Conservation (phyloP, 2,113 vertebrate genomes). For the Carassius gibelio region DNA sequence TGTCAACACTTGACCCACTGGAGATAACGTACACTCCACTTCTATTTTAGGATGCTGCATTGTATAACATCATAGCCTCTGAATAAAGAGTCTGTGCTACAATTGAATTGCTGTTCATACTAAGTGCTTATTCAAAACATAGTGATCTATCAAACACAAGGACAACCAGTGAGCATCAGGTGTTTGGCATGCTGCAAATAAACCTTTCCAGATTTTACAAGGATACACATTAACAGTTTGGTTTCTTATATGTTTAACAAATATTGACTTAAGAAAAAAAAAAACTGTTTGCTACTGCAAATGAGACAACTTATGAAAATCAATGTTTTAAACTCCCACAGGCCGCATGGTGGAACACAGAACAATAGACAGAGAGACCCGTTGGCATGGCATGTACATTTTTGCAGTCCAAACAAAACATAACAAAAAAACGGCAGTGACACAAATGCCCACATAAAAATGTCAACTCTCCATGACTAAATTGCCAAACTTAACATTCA, state of each 20-base stretch:
- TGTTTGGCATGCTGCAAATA: not conserved
- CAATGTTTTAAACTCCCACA: not conserved
- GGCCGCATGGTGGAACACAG: not conserved
- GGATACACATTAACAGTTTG: not conserved
- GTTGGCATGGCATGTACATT: no score
- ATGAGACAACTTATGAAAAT: constrained; percentile 5
- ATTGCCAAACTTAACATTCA: constrained; percentile 14
- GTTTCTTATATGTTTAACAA: not conserved
- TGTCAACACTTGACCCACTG: constrained; percentile 37
- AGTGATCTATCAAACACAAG: not conserved
- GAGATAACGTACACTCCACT: constrained; percentile 17
- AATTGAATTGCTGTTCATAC: not conserved
- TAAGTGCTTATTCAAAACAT: not conserved
- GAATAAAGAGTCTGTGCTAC: not conserved
- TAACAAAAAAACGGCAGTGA: not conserved
- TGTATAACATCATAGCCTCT: not conserved
- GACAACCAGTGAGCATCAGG: not conserved
- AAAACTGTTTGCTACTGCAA: not conserved
- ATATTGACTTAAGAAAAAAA: not conserved
- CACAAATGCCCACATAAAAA: not conserved
- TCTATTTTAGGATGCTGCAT: constrained; percentile 20
- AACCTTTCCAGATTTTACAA: not conserved
- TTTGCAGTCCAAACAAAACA: not conserved
- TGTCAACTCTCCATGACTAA: not conserved
- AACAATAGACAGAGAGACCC: not conserved